These are phyloP conservation scores for Periophthalmus modestus DNA, from an alignment of 2,113 vertebrate genomes.

Conservation along the genomic window DNA sequence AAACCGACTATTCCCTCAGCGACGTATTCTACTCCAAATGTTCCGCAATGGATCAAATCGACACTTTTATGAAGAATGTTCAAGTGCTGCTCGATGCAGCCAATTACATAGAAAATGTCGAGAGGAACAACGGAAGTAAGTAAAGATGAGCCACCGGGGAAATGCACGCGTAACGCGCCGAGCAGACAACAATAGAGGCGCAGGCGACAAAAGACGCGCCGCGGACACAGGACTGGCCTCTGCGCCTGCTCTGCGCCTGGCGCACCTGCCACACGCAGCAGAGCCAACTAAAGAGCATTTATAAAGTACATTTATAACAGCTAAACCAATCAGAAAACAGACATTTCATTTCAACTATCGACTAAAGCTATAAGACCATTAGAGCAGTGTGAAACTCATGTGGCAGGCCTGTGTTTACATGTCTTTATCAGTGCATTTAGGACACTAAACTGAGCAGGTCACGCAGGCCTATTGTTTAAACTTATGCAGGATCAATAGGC, in stretches of 20 bases:
- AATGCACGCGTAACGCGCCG: slow-evolving; percentile 62
- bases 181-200: slow-evolving; percentile 78
- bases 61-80: slow-evolving; percentile 92
- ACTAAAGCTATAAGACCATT: slow-evolving; percentile 20
- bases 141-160: slow-evolving; percentile 55
- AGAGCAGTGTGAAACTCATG: slow-evolving; percentile 14
- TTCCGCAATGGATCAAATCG: slow-evolving; percentile 86
- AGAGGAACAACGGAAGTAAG: slow-evolving; percentile 95
- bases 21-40: slow-evolving; percentile 83
- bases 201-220: slow-evolving; percentile 74
- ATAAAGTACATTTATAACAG: not conserved
- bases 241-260: slow-evolving; percentile 30
- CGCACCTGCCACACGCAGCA: slow-evolving; percentile 43
- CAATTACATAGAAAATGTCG: slow-evolving; percentile 88
- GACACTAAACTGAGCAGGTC: not conserved
- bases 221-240: slow-evolving; percentile 43
- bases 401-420: not conserved
- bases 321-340: not conserved
- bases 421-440: not conserved
- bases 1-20: slow-evolving; percentile 84
- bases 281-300: not conserved
- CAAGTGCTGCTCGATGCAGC: slow-evolving; percentile 92
- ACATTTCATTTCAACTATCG: slow-evolving; percentile 28
- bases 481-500: not conserved
- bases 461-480: not conserved